A percentile compares a stretch with the other conserved stretches of the same genome.
These are phyloP conservation scores for Drosophila orosa DNA, from an alignment of 1,140 invertebrate species.

Conservation along the genomic window DNA sequence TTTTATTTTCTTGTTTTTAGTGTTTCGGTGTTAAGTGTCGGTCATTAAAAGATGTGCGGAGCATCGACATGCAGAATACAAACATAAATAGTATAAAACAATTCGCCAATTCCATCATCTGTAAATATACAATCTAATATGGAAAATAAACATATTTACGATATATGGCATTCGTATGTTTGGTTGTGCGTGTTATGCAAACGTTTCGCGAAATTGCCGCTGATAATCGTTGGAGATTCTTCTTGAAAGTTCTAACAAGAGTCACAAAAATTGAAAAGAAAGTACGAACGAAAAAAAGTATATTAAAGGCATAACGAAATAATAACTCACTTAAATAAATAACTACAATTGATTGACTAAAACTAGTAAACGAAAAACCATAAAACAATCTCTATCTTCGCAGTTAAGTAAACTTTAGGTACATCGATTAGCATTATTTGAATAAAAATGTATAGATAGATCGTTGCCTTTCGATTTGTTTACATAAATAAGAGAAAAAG, in stretches of 20 bases:
- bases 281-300: background rate
- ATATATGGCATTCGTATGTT: conserved; percentile 35
- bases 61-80: conserved; percentile 35
- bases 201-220: conserved; percentile 46
- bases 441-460: background rate
- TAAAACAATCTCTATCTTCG: background rate
- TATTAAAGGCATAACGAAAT: background rate
- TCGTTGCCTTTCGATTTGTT: conserved; percentile 5
- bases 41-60: conserved; percentile 12
- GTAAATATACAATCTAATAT: background rate
- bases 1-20: conserved; percentile 29
- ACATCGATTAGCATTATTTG: background rate
- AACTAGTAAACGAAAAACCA: background rate
- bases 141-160: too few relatives aligned
- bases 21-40: conserved; percentile 46
- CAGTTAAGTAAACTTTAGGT: background rate
- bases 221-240: conserved; percentile 30
- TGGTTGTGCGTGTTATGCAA: conserved; percentile 78
- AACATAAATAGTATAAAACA: conserved; percentile 50
- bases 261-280: background rate
- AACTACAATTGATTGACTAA: background rate
- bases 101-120: conserved; percentile 20
- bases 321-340: too few relatives aligned
- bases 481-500: conserved; percentile 22
- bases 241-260: background rate